Evolutionary conservation across 2,797 vertebrate species (phyloP).

Genomic region (Ataeniobius toweri): DNA sequence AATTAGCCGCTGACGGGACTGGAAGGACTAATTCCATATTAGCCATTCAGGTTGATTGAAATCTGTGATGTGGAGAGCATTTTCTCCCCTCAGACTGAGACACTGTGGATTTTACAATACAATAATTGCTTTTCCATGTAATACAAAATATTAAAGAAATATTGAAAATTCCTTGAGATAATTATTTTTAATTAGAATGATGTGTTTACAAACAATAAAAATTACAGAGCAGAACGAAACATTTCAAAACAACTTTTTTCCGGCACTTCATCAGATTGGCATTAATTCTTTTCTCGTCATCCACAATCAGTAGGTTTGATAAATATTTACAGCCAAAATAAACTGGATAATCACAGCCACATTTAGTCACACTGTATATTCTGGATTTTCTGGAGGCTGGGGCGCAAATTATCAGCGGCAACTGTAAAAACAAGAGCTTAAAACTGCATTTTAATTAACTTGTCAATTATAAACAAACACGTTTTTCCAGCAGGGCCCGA

Average conservation of each 20-base stretch:
- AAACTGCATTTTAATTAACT: conserved; percentile 83
- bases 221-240: conserved; percentile 1
- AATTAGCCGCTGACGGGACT: conserved; percentile 67
- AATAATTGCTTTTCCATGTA: neutral
- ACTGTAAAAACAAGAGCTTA: conserved; percentile 79
- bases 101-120: conserved; percentile 6
- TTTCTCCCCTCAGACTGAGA: conserved; percentile 34
- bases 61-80: conserved; percentile 54
- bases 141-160: conserved; percentile 3
- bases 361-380: conserved; percentile 48
- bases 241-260: conserved; percentile 17
- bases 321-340: conserved; percentile 72
- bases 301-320: conserved; percentile 65
- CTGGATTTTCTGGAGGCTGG: conserved; percentile 6
- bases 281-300: conserved; percentile 51
- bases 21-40: conserved; percentile 58
- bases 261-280: conserved; percentile 24
- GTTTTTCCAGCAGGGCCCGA: conserved; percentile 76
- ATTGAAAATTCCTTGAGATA: neutral
- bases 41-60: conserved; percentile 58
- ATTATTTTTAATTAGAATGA: neutral
- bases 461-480: conserved; percentile 82
- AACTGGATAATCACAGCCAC: conserved; percentile 74
- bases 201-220: conserved; percentile 1
- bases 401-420: conserved; percentile 66